Conservation (phyloP, 1,140 invertebrate genomes). For the Sycophila sp. region DNA sequence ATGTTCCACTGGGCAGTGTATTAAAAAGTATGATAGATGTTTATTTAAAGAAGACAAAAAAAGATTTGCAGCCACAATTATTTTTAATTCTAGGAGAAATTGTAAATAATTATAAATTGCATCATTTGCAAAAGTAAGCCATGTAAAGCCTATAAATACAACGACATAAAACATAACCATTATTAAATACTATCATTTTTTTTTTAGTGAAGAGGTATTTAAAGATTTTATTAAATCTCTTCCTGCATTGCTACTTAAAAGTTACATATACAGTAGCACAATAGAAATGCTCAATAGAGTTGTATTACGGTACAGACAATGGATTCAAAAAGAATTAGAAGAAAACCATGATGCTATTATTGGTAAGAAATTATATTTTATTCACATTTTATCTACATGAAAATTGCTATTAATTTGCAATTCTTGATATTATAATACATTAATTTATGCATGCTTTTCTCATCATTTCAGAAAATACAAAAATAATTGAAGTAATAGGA, state of each 20-base stretch:
- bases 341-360: conserved; percentile 54
- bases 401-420: not conserved
- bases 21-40: conserved; percentile 45
- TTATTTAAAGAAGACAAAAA: conserved; percentile 45
- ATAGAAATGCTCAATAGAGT: conserved; percentile 57
- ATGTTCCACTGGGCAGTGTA: conserved; percentile 45
- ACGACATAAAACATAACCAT: too few relatives aligned
- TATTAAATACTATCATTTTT: too few relatives aligned
- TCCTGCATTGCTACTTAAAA: conserved; percentile 51
- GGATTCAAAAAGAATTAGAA: conserved; percentile 51
- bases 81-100: conserved; percentile 62
- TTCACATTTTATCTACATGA: conserved; percentile 9
- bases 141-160: not conserved
- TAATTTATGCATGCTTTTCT: conserved; percentile 26
- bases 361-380: conserved; percentile 47
- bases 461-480: conserved; percentile 60
- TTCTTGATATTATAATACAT: conserved; percentile 26
- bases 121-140: conserved; percentile 56
- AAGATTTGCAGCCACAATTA: conserved; percentile 51
- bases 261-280: conserved; percentile 51
- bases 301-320: conserved; percentile 52
- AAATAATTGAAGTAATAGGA: conserved; percentile 54
- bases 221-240: conserved; percentile 55
- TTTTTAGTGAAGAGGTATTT: conserved; percentile 52
- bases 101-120: conserved; percentile 58